Percentiles rank a stretch among this genome's conserved stretches.
These are phyloP conservation scores for Elgonia sp. DNA, from an alignment of 2,888 invertebrate species.

Conservation along the genomic window DNA sequence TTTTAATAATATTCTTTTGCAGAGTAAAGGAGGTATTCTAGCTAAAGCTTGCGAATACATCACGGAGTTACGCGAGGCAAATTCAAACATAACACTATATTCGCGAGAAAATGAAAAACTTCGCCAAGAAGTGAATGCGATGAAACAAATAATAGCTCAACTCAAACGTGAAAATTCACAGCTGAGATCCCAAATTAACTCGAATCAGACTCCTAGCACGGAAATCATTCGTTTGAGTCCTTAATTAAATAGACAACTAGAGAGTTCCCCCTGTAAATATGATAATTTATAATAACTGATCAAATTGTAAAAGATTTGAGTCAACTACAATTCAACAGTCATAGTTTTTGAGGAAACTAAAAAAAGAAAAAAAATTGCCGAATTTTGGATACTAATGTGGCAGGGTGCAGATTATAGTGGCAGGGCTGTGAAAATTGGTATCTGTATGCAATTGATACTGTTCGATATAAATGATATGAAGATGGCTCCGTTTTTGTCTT, in stretches of 20 bases:
- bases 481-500: conserved; percentile 16
- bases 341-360: conserved; percentile 39
- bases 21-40: conserved; percentile 98
- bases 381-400: conserved; percentile 45
- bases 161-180: conserved; percentile 93
- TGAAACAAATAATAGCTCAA: conserved; percentile 91
- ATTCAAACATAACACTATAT: conserved; percentile 91
- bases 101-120: conserved; percentile 92
- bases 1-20: conserved; percentile 78
- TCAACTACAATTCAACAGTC: conserved; percentile 26
- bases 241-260: conserved; percentile 68
- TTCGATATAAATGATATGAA: conserved; percentile 57
- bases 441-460: conserved; percentile 55
- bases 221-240: conserved; percentile 82
- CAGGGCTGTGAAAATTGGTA: conserved; percentile 83
- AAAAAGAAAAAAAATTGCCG: conserved; percentile 22
- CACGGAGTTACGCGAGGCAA: conserved; percentile 92
- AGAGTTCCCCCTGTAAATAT: conserved; percentile 69
- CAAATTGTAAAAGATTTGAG: conserved; percentile 27
- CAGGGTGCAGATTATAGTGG: conserved; percentile 68
- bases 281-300: conserved; percentile 51
- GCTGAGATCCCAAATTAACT: conserved; percentile 88
- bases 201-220: conserved; percentile 73
- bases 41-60: conserved; percentile 98
- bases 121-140: conserved; percentile 90